Conservation (phyloP, 1,140 invertebrate species). For the Drosophila sp. region DNA sequence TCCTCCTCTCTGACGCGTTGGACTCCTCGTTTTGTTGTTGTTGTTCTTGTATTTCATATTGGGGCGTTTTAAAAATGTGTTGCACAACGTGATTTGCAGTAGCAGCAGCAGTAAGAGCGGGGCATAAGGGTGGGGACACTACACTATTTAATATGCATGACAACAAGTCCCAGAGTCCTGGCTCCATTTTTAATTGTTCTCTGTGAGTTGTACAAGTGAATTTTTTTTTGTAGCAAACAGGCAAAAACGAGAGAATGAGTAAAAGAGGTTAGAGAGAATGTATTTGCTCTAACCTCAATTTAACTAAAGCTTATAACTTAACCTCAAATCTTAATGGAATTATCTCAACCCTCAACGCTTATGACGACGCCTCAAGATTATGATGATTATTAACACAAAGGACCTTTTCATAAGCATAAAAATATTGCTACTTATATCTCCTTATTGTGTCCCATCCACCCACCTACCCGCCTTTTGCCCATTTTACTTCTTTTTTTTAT, state of each 20-base stretch:
- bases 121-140: neutral
- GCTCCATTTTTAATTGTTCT: slow-evolving; percentile 66
- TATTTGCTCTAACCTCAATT: no score
- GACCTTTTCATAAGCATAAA: slow-evolving; percentile 70
- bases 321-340: slow-evolving; percentile 71
- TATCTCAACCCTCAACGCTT: slow-evolving; percentile 48
- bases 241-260: slow-evolving; percentile 17
- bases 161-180: slow-evolving; percentile 61
- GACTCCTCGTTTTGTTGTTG: slow-evolving; percentile 1
- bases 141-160: slow-evolving; percentile 64
- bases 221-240: slow-evolving; percentile 46
- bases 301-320: slow-evolving; percentile 16
- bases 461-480: slow-evolving; percentile 5
- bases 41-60: slow-evolving; percentile 27
- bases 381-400: slow-evolving; percentile 75
- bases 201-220: slow-evolving; percentile 61
- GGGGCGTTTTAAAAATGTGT: slow-evolving; percentile 76
- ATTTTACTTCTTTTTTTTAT: slow-evolving; percentile 56
- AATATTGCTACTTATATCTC: slow-evolving; percentile 55
- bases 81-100: slow-evolving; percentile 65
- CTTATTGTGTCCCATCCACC: slow-evolving; percentile 3
- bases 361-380: slow-evolving; percentile 61
- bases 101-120: neutral
- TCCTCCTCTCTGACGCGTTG: slow-evolving; percentile 26
- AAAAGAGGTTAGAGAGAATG: slow-evolving; percentile 7